Evolutionary conservation across 53 echinoderm and acorn worm genomes (phyloP), one percentile per base, ranked within the genome.

Genomic region (Crossaster papposus): DNA sequence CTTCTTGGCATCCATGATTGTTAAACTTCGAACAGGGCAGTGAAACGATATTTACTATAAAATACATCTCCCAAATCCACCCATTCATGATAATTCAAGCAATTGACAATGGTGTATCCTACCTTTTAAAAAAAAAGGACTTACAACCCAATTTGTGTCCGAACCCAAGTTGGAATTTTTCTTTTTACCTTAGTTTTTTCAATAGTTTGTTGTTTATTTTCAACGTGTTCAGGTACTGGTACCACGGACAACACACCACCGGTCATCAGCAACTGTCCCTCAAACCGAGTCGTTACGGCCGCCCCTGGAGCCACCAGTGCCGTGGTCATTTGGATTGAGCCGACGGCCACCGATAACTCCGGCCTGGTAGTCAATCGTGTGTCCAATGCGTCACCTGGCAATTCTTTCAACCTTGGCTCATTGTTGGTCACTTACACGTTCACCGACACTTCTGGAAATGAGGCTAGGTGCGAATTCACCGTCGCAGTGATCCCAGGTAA

Each of bases 391-490:
- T 34, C 34, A 12, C 89, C 89, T 8, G 91, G 89, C 20, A 51
- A 33, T n/a, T 76, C 84, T 86, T 95, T 93, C 86, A 23, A 44
- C 68, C 33, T 93, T 14, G 95, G 93, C 13, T 22, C 83, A 44
- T 93, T 91, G 2, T 79, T 74, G 9, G 95, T 95, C 23, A 81
- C 80, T 14, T 95, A 95, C 92, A 89, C 89, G 29, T 95, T 95
- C 82, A 93, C 83, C 12, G 95, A 95, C 70, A 72, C 53, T 24
- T 54, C 89, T 35, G 93, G 95, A 22, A 93, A 93, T 72, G n/a
- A 52, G 30, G 91, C 81, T 0, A 0, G 32, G 44, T 95, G 95
- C 70, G 30, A 78, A 18, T 95, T n/a, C n/a, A n/a, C n/a, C n/a
- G n/a, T n/a, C n/a, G n/a, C n/a, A n/a, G n/a, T n/a, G n/a, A n/a